These are phyloP conservation scores for Sander lucioperca DNA, from an alignment of 2,113 vertebrate genomes.

Conservation along the genomic window DNA sequence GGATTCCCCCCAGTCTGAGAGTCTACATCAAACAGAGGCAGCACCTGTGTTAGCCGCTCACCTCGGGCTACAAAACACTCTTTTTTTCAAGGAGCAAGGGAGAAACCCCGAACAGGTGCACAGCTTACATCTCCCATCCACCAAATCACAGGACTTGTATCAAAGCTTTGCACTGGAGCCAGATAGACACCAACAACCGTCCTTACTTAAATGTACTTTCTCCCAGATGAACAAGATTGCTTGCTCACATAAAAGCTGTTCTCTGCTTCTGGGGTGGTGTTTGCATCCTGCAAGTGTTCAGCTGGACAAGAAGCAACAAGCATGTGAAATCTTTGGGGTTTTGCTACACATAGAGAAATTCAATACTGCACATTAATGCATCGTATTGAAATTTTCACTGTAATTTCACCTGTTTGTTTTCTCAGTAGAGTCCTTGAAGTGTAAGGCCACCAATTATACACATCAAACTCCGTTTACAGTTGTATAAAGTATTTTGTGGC, in stretches of 20 bases:
- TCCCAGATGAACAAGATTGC: constrained; percentile 19
- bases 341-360: neutral
- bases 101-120: constrained; percentile 59
- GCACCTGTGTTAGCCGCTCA: constrained; percentile 56
- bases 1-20: constrained; percentile 57
- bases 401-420: neutral
- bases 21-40: constrained; percentile 62
- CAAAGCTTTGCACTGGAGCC: constrained; percentile 37
- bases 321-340: neutral
- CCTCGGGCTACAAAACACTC: constrained; percentile 55
- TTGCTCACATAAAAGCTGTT: constrained; percentile 12
- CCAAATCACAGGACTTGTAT: constrained; percentile 41
- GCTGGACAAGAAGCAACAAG: constrained; percentile 6
- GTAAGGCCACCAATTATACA: neutral
- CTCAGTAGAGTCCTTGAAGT: neutral
- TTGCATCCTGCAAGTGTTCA: neutral
- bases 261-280: neutral
- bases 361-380: neutral
- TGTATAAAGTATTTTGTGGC: neutral
- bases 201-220: constrained; percentile 5
- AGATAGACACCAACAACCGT: constrained; percentile 22
- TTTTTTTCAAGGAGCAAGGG: constrained; percentile 41
- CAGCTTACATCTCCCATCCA: constrained; percentile 40
- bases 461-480: neutral
- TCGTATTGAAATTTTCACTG: neutral